Evolutionary conservation across 2,888 invertebrate genomes (phyloP), one percentile per base, ranked within the genome.

Genomic region (Petrolisthes cinctipes): DNA sequence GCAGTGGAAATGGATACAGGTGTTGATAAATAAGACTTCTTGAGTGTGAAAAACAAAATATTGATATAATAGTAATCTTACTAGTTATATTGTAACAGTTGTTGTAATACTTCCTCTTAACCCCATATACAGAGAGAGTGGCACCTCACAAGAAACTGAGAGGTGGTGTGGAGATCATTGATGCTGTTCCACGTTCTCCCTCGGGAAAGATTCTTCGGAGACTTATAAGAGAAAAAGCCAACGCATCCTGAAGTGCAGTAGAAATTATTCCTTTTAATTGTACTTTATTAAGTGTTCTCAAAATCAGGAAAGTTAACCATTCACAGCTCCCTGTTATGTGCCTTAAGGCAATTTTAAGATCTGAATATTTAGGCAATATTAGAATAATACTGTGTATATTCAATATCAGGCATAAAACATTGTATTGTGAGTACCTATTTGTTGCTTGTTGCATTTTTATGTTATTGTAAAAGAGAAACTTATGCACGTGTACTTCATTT

Each of bases 141-240:
- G 95, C 96, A 0, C 94, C 95, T 9, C 97, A 95, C 92, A 97
- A 97, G 92, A 94, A 94, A 23, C 93, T 97, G 83, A 91, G 91
- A 84, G 95, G 96, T 0, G 95, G 96, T 0, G 95, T 96, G 4
- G 93, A 94, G 78, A 95, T 96, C 92, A 93, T 96, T 57, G 94
- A 95, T 4, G 91, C 93, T 0, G 96, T 96, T 91, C 96, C 96
- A 0, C 95, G 96, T 92, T 96, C 95, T 91, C 94, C 95, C 0
- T 95, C 96, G 4, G 96, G 96, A 5, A 96, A 96, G 93, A 96
- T 96, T 80, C 92, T 96, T 92, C 94, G 96, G 91, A 95, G 95
- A 91, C 94, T 95, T 93, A 93, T 96, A 14, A 92, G 91, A 85
- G 90, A 84, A 53, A 11, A 83, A 20, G 17, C 68, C 9, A 87